These are phyloP conservation scores for Clarias pachynema DNA, from an alignment of 2,797 vertebrate genomes.

Conservation along the genomic window DNA sequence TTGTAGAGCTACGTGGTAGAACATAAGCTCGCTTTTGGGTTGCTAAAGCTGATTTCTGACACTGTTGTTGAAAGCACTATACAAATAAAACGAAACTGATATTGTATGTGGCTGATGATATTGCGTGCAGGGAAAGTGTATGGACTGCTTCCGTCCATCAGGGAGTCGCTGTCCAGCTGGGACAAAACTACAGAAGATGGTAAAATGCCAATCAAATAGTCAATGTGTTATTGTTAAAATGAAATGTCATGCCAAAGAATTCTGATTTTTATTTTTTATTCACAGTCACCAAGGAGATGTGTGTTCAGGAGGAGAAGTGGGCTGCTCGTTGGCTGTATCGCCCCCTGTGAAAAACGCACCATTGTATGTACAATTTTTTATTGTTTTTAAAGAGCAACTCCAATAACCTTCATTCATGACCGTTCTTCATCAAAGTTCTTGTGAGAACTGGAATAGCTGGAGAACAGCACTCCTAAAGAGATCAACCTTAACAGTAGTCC, in stretches of 20 bases:
- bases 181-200: conserved; percentile 74
- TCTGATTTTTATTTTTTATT: conserved; percentile 9
- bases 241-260: neutral
- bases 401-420: neutral
- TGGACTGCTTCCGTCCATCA: conserved; percentile 63
- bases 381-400: neutral
- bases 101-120: neutral
- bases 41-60: neutral
- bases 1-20: neutral
- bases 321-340: conserved; percentile 75
- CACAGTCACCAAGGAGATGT: conserved; percentile 74
- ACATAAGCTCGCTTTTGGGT: neutral
- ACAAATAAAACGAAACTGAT: neutral
- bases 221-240: conserved; percentile 2
- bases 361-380: conserved; percentile 65
- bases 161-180: conserved; percentile 73
- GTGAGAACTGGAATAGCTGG: neutral
- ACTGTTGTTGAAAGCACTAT: neutral
- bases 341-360: conserved; percentile 68
- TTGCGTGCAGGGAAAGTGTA: conserved; percentile 66
- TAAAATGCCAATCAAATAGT: neutral
- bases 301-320: conserved; percentile 67
- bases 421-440: neutral
- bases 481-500: neutral
- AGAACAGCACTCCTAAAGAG: too few species aligned